These are phyloP conservation scores for Grammomys dolichurus DNA, from an alignment of 2,113 vertebrate genomes.

Conservation along the genomic window DNA sequence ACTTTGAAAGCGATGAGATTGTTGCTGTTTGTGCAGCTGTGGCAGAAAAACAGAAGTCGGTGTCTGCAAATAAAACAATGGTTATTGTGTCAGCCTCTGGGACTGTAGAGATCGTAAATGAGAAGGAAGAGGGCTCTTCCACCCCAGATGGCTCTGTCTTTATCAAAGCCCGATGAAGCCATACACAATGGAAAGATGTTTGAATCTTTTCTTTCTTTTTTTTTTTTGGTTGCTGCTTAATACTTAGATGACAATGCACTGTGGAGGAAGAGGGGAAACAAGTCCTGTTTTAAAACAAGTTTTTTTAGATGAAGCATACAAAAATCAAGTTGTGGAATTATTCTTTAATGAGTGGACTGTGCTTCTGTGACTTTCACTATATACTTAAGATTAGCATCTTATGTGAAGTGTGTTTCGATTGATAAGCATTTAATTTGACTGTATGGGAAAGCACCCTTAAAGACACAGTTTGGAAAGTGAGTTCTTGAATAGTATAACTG, in stretches of 20 bases:
- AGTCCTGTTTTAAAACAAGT: slow-evolving; percentile 47
- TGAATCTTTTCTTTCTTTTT: slow-evolving; percentile 31
- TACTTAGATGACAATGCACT: slow-evolving; percentile 19
- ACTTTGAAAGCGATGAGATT: slow-evolving; percentile 98
- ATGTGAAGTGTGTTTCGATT: slow-evolving; percentile 36
- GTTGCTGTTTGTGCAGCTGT: slow-evolving; percentile 95
- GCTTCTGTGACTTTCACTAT: slow-evolving; percentile 50
- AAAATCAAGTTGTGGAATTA: slow-evolving; percentile 60
- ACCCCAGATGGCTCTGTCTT: slow-evolving; percentile 87
- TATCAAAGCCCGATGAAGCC: slow-evolving; percentile 91
- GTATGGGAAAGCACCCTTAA: slow-evolving; percentile 41
- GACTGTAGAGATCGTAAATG: slow-evolving; percentile 85
- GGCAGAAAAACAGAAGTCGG: slow-evolving; percentile 91
- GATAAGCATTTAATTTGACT: slow-evolving; percentile 46
- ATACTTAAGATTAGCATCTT: slow-evolving; percentile 58
- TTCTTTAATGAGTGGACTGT: slow-evolving; percentile 45
- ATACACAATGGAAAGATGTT: background rate
- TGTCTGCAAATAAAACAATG: slow-evolving; percentile 87
- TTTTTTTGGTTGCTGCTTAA: background rate
- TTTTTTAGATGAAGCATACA: slow-evolving; percentile 47
- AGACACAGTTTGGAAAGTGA: slow-evolving; percentile 37
- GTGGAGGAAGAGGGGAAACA: slow-evolving; percentile 13
- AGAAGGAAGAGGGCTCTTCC: slow-evolving; percentile 79
- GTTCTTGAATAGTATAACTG: slow-evolving; percentile 43
- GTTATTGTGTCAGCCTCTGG: slow-evolving; percentile 92